These are phyloP conservation scores for Anthophora plumipes DNA, from an alignment of 2,888 invertebrate species.

Conservation along the genomic window DNA sequence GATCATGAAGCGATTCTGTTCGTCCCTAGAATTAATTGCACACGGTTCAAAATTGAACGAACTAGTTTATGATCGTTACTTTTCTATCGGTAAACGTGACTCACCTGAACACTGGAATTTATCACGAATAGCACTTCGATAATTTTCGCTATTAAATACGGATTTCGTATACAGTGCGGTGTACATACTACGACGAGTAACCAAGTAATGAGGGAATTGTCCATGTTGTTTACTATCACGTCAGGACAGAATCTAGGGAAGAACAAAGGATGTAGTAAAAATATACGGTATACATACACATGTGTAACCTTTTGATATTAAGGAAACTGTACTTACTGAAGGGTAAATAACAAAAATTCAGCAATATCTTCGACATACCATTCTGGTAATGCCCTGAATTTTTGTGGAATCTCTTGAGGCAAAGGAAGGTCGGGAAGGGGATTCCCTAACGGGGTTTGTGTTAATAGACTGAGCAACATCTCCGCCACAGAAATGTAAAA, in stretches of 20 bases:
- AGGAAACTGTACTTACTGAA: slow-evolving; percentile 96
- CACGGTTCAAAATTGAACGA: not conserved
- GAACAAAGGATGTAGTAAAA: slow-evolving; percentile 2
- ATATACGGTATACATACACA: not conserved
- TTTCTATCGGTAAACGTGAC: not conserved
- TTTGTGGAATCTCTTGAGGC: slow-evolving; percentile 88
- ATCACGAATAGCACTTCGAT: slow-evolving; percentile 95
- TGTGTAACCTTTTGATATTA: not conserved
- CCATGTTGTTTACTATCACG: slow-evolving; percentile 91
- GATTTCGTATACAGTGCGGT: slow-evolving; percentile 96
- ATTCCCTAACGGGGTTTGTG: slow-evolving; percentile 85
- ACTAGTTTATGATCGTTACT: not conserved
- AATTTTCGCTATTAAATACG: slow-evolving; percentile 98
- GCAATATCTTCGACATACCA: slow-evolving; percentile 99
- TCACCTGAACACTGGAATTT: slow-evolving; percentile 88
- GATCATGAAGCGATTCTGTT: slow-evolving; percentile 87
- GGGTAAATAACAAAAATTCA: slow-evolving; percentile 96
- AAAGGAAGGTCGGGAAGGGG: slow-evolving; percentile 86
- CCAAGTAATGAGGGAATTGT: slow-evolving; percentile 94
- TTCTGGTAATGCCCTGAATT: slow-evolving; percentile 97
- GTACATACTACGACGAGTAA: slow-evolving; percentile 95
- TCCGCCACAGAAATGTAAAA: slow-evolving; percentile 96
- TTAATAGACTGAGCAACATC: slow-evolving; percentile 89
- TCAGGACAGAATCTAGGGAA: slow-evolving; percentile 89
- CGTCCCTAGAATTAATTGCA: slow-evolving; percentile 73